Evolutionary conservation across 2,113 vertebrate species (phyloP).

Genomic region (Sorex fumeus): DNA sequence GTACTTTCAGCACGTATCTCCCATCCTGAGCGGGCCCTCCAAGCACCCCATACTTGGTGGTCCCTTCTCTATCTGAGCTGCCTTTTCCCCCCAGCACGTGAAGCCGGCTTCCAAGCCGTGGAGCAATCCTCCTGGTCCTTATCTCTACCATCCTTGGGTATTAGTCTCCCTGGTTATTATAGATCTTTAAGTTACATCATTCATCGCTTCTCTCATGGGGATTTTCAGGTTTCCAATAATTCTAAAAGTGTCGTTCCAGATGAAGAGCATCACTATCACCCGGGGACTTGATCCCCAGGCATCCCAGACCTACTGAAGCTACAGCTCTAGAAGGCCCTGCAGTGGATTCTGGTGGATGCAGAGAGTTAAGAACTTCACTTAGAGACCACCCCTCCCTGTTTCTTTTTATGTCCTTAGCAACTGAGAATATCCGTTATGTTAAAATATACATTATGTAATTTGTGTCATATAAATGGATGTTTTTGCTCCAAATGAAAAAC

Average conservation of each 20-base stretch:
- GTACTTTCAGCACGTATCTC: too few relatives aligned
- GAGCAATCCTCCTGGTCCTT: too few relatives aligned
- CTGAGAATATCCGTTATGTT: constrained; percentile 29
- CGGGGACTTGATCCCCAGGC: background rate
- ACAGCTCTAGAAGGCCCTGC: background rate
- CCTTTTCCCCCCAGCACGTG: too few relatives aligned
- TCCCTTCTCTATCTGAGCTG: too few relatives aligned
- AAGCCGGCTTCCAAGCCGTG: too few relatives aligned
- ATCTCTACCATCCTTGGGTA: too few relatives aligned
- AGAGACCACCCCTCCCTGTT: background rate
- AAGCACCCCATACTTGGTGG: too few relatives aligned
- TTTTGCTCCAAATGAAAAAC: constrained; percentile 19
- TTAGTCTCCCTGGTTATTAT: too few relatives aligned
- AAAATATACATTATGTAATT: background rate
- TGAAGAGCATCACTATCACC: background rate
- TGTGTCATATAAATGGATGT: constrained; percentile 23
- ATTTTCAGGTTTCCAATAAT: background rate
- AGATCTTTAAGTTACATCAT: background rate
- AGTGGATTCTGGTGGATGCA: background rate
- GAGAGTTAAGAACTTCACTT: background rate
- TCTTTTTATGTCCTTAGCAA: background rate
- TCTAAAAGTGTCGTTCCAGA: background rate
- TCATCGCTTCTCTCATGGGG: constrained; percentile 8
- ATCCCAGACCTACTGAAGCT: background rate
- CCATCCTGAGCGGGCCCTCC: too few relatives aligned